Conservation (phyloP, 2,888 invertebrate species). For the Scotopteryx bipunctaria region DNA sequence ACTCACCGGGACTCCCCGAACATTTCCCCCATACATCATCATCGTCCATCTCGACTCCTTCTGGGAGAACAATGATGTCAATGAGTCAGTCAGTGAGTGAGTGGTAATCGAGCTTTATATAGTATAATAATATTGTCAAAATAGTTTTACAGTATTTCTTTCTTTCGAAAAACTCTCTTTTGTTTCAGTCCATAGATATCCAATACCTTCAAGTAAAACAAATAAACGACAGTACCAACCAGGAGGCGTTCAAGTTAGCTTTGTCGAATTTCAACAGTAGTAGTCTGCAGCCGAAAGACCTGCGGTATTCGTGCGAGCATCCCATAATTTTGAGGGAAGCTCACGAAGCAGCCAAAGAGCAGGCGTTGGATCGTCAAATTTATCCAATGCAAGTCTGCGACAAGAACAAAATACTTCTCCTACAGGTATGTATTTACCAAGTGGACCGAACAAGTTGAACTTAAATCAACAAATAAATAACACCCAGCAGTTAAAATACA, state of each 20-base stretch:
- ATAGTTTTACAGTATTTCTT: no score
- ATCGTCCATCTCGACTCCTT: no score
- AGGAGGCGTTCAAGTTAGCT: conserved; percentile 1
- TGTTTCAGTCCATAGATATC: conserved; percentile 14
- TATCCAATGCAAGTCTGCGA: conserved; percentile 13
- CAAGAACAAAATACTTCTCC: background rate
- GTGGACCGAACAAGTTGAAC: no score
- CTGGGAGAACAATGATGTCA: no score
- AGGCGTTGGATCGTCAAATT: background rate
- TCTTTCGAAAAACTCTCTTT: background rate
- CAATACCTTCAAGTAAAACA: conserved; percentile 9
- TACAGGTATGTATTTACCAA: conserved; percentile 3
- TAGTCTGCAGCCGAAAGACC: background rate
- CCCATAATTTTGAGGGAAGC: background rate
- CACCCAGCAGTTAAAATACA: no score
- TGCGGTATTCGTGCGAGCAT: background rate
- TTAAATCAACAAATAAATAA: no score
- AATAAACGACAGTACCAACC: conserved; percentile 7
- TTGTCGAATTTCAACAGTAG: background rate
- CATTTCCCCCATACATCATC: no score
- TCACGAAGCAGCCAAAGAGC: background rate
- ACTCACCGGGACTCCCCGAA: no score
- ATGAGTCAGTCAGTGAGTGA: no score
- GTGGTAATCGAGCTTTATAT: no score
- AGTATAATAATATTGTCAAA: no score